Conservation (phyloP, 92 coral and sea anemone genomes). For the Porites rus region DNA sequence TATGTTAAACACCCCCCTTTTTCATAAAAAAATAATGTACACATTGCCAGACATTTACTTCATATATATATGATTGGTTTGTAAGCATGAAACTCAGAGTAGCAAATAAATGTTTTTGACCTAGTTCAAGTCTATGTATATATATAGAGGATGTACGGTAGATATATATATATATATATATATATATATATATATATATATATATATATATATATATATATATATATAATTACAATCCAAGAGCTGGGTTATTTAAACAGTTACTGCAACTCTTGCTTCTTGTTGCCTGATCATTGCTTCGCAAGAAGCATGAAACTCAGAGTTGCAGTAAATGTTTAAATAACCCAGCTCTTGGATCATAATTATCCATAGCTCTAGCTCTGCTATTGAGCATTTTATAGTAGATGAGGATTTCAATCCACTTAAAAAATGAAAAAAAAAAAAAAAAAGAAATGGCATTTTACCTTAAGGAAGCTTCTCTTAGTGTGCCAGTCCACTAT, state of each 20-base stretch:
- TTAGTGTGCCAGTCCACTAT: constrained; percentile 79
- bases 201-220: constrained; percentile 2
- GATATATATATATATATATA: too few species aligned
- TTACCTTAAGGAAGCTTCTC: constrained; percentile 67
- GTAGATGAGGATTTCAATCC: too few species aligned
- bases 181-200: too few species aligned
- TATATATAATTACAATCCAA: not conserved
- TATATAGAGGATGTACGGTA: constrained; percentile 3
- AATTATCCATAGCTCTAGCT: not conserved
- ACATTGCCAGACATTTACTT: not conserved
- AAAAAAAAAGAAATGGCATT: not conserved
- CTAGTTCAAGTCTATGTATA: constrained; percentile 10
- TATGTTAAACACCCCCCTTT: not conserved
- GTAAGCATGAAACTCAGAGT: constrained; percentile 3
- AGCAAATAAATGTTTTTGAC: not conserved
- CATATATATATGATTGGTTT: not conserved
- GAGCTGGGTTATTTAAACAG: too few species aligned
- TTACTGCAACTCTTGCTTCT: too few species aligned
- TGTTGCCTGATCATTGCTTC: too few species aligned
- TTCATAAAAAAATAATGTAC: constrained; percentile 10
- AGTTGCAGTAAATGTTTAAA: too few species aligned
- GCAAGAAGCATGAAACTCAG: too few species aligned
- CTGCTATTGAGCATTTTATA: not conserved
- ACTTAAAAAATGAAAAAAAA: too few species aligned
- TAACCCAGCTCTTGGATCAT: too few species aligned